These are phyloP conservation scores for Centropus unirufus DNA, from an alignment of 2,113 vertebrate species.

Conservation along the genomic window DNA sequence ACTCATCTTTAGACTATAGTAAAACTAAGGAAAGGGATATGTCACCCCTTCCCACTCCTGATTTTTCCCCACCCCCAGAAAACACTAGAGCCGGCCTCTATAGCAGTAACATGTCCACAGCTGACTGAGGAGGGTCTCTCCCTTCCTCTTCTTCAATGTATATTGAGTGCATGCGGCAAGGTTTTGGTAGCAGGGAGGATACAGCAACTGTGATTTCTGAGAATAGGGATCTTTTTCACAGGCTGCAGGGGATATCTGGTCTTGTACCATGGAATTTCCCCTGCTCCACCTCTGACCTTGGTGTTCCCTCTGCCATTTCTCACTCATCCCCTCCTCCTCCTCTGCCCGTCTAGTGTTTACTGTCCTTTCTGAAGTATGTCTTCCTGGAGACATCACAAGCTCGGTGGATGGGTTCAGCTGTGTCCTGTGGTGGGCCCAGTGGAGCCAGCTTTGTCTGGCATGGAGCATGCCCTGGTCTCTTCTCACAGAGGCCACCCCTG, in stretches of 20 bases:
- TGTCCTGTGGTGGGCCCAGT: neutral
- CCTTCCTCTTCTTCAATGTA: neutral
- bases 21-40: neutral
- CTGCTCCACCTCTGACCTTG: neutral
- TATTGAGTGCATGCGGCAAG: accelerated
- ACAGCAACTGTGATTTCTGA: neutral
- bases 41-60: accelerated
- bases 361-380: neutral
- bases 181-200: neutral
- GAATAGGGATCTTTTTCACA: neutral
- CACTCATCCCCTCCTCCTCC: neutral
- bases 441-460: neutral
- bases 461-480: neutral
- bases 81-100: neutral
- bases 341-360: neutral
- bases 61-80: neutral
- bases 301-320: neutral
- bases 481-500: neutral
- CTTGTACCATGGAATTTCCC: neutral
- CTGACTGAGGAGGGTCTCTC: neutral
- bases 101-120: neutral
- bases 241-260: neutral
- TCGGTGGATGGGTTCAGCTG: neutral
- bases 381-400: neutral
- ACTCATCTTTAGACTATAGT: neutral